Percentiles rank a stretch among this genome's conserved stretches.
These are phyloP conservation scores for Thaleichthys pacificus DNA, from an alignment of 2,797 vertebrate species.

Conservation along the genomic window DNA sequence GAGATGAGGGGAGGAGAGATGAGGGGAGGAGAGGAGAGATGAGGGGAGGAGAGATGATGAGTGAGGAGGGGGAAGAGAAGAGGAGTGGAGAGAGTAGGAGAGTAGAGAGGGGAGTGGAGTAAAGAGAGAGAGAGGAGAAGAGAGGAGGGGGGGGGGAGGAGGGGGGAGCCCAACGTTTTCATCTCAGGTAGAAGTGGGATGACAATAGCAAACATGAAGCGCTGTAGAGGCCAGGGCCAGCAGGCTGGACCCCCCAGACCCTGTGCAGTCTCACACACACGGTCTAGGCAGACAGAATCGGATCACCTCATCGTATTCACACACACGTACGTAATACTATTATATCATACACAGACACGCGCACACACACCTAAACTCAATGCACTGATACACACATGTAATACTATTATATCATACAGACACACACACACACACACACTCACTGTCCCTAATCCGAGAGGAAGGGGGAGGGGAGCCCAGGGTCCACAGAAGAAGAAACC, in stretches of 20 bases:
- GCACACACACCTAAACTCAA: background rate
- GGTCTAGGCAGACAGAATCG: too few species aligned
- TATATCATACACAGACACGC: background rate
- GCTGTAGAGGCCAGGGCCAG: background rate
- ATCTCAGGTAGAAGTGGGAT: too few species aligned
- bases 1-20: background rate
- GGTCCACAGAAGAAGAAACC: conserved; percentile 44
- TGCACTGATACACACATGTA: background rate
- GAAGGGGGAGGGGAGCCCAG: conserved; percentile 15
- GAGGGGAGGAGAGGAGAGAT: conserved; percentile 1
- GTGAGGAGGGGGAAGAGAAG: conserved; percentile 16
- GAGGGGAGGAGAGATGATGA: conserved; percentile 19
- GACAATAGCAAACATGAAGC: too few species aligned
- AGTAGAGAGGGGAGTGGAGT: conserved; percentile 5
- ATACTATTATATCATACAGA: background rate
- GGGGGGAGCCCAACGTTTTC: too few species aligned
- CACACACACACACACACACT: background rate
- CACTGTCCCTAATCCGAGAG: conserved; percentile 5
- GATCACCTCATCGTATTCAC: background rate
- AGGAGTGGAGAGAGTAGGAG: conserved; percentile 16
- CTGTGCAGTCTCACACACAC: too few species aligned
- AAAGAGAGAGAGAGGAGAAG: conserved; percentile 17
- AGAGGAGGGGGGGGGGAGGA: conserved; percentile 17
- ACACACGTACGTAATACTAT: background rate
- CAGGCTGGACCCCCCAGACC: too few species aligned